Conservation (phyloP, 2,113 vertebrate species). For the Perca schrenkii region DNA sequence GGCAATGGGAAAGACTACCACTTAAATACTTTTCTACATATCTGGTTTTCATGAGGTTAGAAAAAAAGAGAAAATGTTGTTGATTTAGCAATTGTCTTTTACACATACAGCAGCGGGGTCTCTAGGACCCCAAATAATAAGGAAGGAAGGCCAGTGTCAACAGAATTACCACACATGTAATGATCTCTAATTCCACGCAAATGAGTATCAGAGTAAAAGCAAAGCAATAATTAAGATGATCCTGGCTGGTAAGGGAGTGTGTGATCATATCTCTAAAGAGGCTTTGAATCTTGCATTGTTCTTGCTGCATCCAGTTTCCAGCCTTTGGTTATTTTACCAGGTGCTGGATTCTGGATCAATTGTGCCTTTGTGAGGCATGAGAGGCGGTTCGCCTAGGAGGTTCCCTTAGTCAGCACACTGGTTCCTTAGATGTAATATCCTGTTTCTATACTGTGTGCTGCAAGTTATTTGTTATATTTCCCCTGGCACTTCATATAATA, state of each 20-base stretch:
- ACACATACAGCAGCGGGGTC: not conserved
- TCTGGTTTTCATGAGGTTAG: conserved; percentile 6
- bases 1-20: not conserved
- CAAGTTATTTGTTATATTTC: conserved; percentile 80
- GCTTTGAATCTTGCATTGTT: conserved; percentile 25
- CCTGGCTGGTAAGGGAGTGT: not conserved
- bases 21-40: not conserved
- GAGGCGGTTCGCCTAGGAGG: conserved; percentile 59
- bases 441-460: conserved; percentile 69
- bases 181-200: conserved; percentile 12
- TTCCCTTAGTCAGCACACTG: conserved; percentile 79
- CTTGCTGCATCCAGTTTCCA: conserved; percentile 37
- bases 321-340: conserved; percentile 52
- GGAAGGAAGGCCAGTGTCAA: conserved; percentile 1
- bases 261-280: conserved; percentile 26
- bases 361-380: conserved; percentile 61
- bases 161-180: conserved; percentile 1
- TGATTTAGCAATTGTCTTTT: not conserved
- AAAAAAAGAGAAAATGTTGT: not conserved
- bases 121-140: conserved; percentile 20
- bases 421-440: conserved; percentile 76
- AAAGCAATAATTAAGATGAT: not conserved
- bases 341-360: conserved; percentile 57
- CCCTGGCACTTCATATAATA: conserved; percentile 65
- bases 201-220: conserved; percentile 3